These are phyloP conservation scores for Forbesichthys agassizii DNA, from an alignment of 2,113 vertebrate species.

Conservation along the genomic window DNA sequence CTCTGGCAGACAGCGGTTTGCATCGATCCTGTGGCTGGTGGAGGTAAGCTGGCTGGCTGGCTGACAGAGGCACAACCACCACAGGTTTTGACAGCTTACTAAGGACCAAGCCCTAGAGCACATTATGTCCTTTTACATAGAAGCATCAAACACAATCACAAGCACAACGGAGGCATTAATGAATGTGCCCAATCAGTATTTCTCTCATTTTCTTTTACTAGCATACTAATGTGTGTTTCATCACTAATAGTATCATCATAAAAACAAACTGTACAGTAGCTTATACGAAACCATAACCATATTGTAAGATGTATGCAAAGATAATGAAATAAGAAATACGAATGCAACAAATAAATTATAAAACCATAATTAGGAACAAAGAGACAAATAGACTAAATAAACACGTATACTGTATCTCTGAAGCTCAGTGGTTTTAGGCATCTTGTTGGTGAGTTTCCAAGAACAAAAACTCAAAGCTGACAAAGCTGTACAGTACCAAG, in stretches of 20 bases:
- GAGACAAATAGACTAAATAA: no score
- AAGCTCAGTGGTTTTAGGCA: constrained; percentile 40
- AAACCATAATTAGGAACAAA: no score
- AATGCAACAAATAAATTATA: no score
- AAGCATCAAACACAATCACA: constrained; percentile 41
- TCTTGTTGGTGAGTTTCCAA: constrained; percentile 36
- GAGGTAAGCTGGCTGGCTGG: constrained; percentile 38
- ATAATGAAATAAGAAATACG: no score
- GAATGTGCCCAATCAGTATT: no score
- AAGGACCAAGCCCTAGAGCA: constrained; percentile 39
- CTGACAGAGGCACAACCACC: constrained; percentile 45
- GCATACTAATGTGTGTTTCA: no score
- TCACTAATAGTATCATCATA: no score
- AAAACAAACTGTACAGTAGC: no score
- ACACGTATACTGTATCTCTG: constrained; percentile 23
- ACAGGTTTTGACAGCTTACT: constrained; percentile 50
- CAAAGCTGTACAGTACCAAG: constrained; percentile 34
- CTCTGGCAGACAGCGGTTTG: constrained; percentile 34
- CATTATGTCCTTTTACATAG: constrained; percentile 51
- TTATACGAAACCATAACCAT: no score
- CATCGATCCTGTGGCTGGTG: constrained; percentile 55
- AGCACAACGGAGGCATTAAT: constrained; percentile 16
- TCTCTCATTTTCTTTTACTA: no score
- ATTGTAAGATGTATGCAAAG: no score
- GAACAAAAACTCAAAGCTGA: constrained; percentile 10